Percentiles rank a stretch among this genome's conserved stretches.
phyloP scores from a whole-genome alignment of 2,113 vertebrate species.

The Galeopterus variegatus region DNA sequence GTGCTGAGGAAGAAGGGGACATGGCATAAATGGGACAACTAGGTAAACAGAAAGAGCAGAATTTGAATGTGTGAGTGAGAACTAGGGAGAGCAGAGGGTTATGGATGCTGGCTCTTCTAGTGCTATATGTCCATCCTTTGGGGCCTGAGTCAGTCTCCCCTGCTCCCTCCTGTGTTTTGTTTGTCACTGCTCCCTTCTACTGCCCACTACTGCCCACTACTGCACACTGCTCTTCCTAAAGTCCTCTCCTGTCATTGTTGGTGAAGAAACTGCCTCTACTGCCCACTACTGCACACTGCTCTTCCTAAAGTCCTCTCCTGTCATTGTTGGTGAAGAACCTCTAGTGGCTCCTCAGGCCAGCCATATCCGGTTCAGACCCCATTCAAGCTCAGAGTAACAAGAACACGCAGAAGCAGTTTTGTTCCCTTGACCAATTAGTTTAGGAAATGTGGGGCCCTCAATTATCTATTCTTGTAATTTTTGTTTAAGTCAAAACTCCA shows the following conservation, averaged over 20 bases:
- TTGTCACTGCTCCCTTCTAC: neutral
- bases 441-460: neutral
- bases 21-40: neutral
- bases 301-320: neutral
- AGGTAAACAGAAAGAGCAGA: neutral
- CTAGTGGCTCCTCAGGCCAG: neutral
- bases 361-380: neutral
- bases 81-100: neutral
- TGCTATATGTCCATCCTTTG: rapidly evolving
- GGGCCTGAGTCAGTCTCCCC: neutral
- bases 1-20: neutral
- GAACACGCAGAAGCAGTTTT: neutral
- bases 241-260: neutral
- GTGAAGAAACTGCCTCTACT: neutral
- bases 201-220: neutral
- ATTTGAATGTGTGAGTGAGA: neutral
- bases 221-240: neutral
- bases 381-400: neutral
- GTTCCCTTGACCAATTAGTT: neutral
- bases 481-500: neutral
- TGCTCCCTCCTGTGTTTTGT: neutral
- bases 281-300: neutral
- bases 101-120: too few relatives aligned
- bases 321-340: neutral
- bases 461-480: neutral